Evolutionary conservation across 2,113 vertebrate species (phyloP).

Genomic region (Heliornis fulica): DNA sequence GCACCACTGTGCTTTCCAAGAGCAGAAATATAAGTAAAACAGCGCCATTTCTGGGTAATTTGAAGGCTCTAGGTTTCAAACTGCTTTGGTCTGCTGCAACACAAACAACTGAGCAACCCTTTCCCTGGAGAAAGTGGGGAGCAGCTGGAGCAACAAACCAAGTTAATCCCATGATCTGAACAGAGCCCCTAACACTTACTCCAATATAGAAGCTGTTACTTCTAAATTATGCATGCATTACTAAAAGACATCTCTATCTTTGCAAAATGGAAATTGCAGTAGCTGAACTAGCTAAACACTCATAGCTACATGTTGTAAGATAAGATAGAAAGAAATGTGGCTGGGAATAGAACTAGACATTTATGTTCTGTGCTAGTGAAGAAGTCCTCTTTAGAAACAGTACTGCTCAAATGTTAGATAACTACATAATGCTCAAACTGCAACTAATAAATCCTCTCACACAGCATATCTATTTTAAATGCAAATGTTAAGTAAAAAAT

Average conservation of each 20-base stretch:
- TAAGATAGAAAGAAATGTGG: background rate
- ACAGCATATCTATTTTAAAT: constrained; percentile 31
- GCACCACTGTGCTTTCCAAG: background rate
- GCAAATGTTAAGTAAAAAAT: constrained; percentile 18
- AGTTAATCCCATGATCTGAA: background rate
- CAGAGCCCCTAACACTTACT: background rate
- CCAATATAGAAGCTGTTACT: background rate
- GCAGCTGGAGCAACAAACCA: background rate
- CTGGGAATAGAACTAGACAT: background rate
- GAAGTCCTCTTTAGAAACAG: background rate
- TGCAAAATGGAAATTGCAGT: background rate
- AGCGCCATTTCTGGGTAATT: background rate
- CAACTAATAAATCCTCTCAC: constrained; percentile 4
- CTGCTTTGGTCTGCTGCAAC: background rate
- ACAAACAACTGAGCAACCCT: background rate
- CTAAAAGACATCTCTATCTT: background rate
- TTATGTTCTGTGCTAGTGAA: background rate
- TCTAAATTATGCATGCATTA: background rate
- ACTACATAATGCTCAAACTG: background rate
- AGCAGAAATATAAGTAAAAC: background rate
- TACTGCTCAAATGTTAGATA: background rate
- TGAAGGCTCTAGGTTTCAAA: background rate
- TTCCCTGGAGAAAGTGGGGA: background rate
- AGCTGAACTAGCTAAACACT: background rate
- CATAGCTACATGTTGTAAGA: background rate